phyloP scores from a whole-genome alignment of 2,113 vertebrate genomes.

The Daphoenositta chrysoptera region DNA sequence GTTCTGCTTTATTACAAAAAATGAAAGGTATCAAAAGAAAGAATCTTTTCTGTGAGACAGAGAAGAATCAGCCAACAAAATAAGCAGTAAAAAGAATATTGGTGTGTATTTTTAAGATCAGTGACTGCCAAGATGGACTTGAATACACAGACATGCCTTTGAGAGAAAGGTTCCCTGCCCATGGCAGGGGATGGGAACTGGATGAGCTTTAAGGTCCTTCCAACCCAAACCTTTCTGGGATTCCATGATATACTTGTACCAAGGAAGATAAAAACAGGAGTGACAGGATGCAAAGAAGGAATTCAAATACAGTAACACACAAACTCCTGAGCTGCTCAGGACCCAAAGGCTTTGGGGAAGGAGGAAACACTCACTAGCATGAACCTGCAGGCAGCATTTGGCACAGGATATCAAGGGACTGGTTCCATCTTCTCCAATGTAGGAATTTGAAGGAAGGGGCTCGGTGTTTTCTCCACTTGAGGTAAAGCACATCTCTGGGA shows the following conservation, averaged over 20 bases:
- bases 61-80: background rate
- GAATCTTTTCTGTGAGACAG: background rate
- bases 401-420: conserved; percentile 87
- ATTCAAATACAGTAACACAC: background rate
- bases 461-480: conserved; percentile 85
- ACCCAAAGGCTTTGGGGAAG: background rate
- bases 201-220: background rate
- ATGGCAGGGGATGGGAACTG: background rate
- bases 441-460: conserved; percentile 85
- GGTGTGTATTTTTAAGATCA: background rate
- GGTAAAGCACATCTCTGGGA: conserved; percentile 97
- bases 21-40: background rate
- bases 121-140: background rate
- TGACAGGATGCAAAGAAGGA: background rate
- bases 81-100: background rate
- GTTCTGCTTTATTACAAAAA: conserved; percentile 9
- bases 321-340: background rate
- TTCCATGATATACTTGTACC: background rate
- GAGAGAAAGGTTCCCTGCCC: background rate
- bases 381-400: conserved; percentile 90
- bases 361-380: conserved; percentile 86
- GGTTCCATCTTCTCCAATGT: conserved; percentile 88
- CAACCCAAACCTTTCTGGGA: background rate
- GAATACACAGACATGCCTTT: rapidly evolving
- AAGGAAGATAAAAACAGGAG: background rate